Evolutionary conservation across 2,888 invertebrate genomes (phyloP), one percentile per base, ranked within the genome.

Genomic region (Athetis lepigone): DNA sequence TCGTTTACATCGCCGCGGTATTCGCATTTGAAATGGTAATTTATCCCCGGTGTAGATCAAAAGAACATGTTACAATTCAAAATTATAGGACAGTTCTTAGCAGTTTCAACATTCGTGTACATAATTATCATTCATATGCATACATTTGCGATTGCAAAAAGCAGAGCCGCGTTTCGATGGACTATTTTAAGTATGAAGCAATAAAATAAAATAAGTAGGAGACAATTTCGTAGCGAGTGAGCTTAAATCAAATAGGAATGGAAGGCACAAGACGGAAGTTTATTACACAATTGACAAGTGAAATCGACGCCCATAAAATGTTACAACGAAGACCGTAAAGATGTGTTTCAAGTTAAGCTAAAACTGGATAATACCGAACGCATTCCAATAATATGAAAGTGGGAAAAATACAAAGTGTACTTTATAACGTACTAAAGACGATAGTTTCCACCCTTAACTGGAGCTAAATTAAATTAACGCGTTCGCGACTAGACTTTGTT

Each of bases 201-300:
- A 87, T 89, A 85, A 89, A 88, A 84, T 67, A 85, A 87, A 88
- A 84, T 69, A 80, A 80, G 78, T 19, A 83, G 71, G 74, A 82
- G 80, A 84, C 85, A 85, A 86, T 87, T 86, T 83, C 69, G 80
- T 71, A 73, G 75, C 77, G 68, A 82, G 76, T 77, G 76, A 85
- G 81, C 80, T 85, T 81, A 81, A 85, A 88, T 86, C 86, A 85
- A 87, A 88, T 85, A 73, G 81, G 80, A 81, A 77, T 72, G 77
- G 72, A 75, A 77, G 74, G 79, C 83, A 80, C 76, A 81, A 80
- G 77, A 73, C 75, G 75, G 73, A 79, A 82, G 79, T 88, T 90
- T 91, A 89, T 87, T 85, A 81, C 81, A 85, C 87, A 86, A 87
- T 88, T 85, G 88, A 87, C 88, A 85, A 86, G 82, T 86, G 80